Percentiles rank a stretch among this genome's conserved stretches.
These are phyloP conservation scores for Rhyacichthys aspro DNA, from an alignment of 2,797 vertebrate species.

Conservation along the genomic window DNA sequence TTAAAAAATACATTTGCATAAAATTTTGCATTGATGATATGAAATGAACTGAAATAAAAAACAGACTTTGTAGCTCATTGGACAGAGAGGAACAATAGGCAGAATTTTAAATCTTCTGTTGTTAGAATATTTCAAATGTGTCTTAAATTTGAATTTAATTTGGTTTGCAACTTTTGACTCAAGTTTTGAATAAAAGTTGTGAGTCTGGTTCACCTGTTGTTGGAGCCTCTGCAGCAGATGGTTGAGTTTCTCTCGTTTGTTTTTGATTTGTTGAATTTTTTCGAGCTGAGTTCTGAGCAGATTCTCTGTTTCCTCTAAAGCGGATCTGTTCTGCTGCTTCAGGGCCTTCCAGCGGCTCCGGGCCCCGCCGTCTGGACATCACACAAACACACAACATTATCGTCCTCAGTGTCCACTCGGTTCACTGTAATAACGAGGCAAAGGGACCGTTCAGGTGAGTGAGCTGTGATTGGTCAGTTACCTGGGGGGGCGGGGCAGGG, in stretches of 20 bases:
- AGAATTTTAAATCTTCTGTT: no score
- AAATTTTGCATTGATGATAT: no score
- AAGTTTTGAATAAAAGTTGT: no score
- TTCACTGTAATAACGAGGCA: no score
- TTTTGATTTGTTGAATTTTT: conserved; percentile 50
- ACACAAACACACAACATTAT: not conserved
- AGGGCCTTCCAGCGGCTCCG: conserved; percentile 72
- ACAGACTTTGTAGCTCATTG: no score
- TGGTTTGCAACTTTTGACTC: no score
- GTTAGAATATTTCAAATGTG: no score
- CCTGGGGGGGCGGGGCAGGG: conserved; percentile 61
- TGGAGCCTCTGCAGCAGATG: conserved; percentile 59
- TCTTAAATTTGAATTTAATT: no score
- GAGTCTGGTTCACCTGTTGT: not conserved
- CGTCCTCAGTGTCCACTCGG: no score
- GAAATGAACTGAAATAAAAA: no score
- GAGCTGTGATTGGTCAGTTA: conserved; percentile 17
- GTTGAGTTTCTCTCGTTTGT: conserved; percentile 55
- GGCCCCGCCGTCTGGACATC: conserved; percentile 57
- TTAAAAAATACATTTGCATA: no score
- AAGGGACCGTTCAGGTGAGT: not conserved
- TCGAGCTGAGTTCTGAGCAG: conserved; percentile 58
- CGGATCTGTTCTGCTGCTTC: conserved; percentile 59
- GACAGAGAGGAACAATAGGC: no score
- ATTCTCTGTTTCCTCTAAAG: conserved; percentile 60